phyloP scores from a whole-genome alignment of 37 sponge, comb jelly and placozoan genomes.

The Ianthella basta region DNA sequence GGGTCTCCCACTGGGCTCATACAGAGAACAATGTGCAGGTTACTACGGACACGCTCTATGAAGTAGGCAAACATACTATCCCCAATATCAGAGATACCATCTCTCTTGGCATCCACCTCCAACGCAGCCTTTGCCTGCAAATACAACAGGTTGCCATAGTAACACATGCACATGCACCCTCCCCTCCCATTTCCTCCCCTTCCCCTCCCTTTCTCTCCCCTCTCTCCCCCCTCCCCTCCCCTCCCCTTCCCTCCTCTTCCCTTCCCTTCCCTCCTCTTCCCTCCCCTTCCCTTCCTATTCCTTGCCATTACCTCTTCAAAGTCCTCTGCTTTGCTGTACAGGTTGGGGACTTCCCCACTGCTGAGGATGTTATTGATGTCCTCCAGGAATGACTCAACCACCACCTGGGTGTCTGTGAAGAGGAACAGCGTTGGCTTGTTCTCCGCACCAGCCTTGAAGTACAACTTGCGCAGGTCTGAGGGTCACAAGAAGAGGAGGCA shows the following conservation, averaged over 20 bases:
- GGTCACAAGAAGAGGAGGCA: background rate
- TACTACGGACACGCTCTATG: constrained; percentile 93
- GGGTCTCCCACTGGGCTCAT: constrained; percentile 99
- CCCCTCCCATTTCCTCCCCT: too few species aligned
- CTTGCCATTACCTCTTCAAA: constrained; percentile 98
- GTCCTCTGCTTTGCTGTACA: constrained; percentile 95
- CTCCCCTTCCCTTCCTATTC: too few species aligned
- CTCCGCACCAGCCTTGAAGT: constrained; percentile 95
- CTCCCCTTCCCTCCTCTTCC: too few species aligned
- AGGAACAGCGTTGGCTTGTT: constrained; percentile 99
- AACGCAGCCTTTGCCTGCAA: constrained; percentile 77
- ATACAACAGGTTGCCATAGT: background rate
- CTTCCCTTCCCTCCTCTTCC: too few species aligned
- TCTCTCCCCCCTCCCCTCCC: too few species aligned
- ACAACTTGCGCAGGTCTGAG: constrained; percentile 85
- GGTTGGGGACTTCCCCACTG: constrained; percentile 98
- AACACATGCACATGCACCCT: background rate
- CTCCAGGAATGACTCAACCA: constrained; percentile 95
- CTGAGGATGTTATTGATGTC: constrained; percentile 99
- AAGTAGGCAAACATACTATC: constrained; percentile 90
- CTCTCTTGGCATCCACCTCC: constrained; percentile 69
- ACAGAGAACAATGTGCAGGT: constrained; percentile 93
- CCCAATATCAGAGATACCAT: constrained; percentile 80
- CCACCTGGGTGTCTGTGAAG: constrained; percentile 98
- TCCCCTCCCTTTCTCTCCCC: too few species aligned